phyloP scores from a whole-genome alignment of 1,140 invertebrate genomes.

The Saxidomus purpurata region DNA sequence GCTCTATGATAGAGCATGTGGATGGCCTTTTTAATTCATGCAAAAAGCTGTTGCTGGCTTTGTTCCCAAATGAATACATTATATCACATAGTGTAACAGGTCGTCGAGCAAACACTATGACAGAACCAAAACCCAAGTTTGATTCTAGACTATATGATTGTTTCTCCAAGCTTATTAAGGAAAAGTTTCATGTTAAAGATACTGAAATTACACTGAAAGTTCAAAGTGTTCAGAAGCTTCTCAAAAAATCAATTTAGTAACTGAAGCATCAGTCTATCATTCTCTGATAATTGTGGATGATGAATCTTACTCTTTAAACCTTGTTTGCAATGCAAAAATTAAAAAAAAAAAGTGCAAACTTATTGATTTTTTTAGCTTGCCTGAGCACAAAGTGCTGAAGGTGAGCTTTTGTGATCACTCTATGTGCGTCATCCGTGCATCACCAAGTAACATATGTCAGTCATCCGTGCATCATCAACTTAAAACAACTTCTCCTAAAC shows the following conservation, averaged over 20 bases:
- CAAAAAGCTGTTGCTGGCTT: constrained; percentile 44
- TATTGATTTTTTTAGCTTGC: constrained; percentile 16
- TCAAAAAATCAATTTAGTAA: constrained; percentile 45
- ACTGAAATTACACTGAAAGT: constrained; percentile 46
- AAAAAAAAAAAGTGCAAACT: constrained; percentile 27
- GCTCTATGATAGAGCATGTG: constrained; percentile 55
- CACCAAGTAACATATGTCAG: constrained; percentile 7
- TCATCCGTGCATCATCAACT: constrained; percentile 41
- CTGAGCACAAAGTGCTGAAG: no score
- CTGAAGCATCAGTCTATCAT: constrained; percentile 53
- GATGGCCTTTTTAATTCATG: constrained; percentile 48
- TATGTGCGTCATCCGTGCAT: not conserved
- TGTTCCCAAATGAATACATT: constrained; percentile 57
- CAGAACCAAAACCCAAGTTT: constrained; percentile 42
- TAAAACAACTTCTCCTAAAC: constrained; percentile 3
- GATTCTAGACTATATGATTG: constrained; percentile 47
- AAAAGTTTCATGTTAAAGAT: constrained; percentile 45
- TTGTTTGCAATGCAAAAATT: constrained; percentile 33
- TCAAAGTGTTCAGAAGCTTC: constrained; percentile 40
- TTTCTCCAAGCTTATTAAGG: constrained; percentile 45
- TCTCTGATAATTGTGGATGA: constrained; percentile 46
- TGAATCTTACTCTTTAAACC: constrained; percentile 21
- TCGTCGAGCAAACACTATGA: constrained; percentile 44
- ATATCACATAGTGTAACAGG: constrained; percentile 48
- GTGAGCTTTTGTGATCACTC: no score